Percentiles rank a stretch among this genome's conserved stretches.
phyloP scores from a whole-genome alignment of 2,797 vertebrate genomes.

The Melanotaenia parkinsoni region DNA sequence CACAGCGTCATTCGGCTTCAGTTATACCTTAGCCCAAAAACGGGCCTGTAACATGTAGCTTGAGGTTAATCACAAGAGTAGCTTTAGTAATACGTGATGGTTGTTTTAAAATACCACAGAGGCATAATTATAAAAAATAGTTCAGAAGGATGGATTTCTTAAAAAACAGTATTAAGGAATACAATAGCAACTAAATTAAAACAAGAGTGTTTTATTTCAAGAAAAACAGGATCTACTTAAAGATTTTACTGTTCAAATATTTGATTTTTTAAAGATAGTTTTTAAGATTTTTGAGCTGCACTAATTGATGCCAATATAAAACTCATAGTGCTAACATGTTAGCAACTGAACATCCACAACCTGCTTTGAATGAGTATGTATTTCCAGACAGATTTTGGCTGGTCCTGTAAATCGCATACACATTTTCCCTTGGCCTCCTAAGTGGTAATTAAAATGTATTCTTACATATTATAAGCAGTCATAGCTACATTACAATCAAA shows the following conservation, averaged over 20 bases:
- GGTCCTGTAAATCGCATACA: no score
- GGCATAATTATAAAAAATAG: neutral
- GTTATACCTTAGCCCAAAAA: neutral
- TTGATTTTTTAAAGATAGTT: neutral
- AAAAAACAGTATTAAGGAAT: neutral
- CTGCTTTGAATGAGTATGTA: no score
- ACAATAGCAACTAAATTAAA: neutral
- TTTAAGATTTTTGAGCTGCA: neutral
- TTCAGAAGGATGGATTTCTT: neutral
- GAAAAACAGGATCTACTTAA: neutral
- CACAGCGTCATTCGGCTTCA: neutral
- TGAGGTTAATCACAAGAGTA: neutral
- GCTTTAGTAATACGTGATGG: slow-evolving; percentile 13
- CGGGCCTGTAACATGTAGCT: neutral
- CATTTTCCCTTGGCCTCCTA: no score
- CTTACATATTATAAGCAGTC: neutral
- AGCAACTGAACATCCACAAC: no score
- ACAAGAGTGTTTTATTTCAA: neutral
- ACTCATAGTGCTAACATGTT: no score
- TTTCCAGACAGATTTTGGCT: no score
- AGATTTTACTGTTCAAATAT: neutral
- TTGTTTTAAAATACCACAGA: neutral
- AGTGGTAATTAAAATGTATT: neutral
- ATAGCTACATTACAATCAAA: neutral
- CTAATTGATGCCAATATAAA: neutral